Conservation (phyloP, 2,888 invertebrate species). For the Chalcis sispes region DNA sequence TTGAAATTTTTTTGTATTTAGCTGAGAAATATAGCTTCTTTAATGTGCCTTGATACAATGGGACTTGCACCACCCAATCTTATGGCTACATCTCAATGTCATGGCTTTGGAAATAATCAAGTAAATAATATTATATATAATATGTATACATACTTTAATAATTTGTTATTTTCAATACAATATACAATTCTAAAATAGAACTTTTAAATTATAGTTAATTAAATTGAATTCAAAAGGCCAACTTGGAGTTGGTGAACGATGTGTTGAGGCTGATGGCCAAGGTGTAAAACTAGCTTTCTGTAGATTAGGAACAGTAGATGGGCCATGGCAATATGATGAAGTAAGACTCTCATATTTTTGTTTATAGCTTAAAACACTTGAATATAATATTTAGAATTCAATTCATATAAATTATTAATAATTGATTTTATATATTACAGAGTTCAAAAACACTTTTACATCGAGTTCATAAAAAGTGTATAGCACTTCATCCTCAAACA, state of each 20-base stretch:
- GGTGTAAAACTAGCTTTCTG: slow-evolving; percentile 94
- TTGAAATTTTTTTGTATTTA: slow-evolving; percentile 63
- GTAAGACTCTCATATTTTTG: slow-evolving; percentile 67
- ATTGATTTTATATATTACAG: slow-evolving; percentile 67
- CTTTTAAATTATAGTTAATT: slow-evolving; percentile 81
- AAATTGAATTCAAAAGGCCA: slow-evolving; percentile 96
- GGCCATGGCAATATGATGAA: slow-evolving; percentile 95
- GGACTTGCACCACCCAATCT: slow-evolving; percentile 94
- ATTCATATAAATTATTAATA: neutral
- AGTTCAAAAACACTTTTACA: slow-evolving; percentile 84
- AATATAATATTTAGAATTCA: neutral
- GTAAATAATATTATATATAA: slow-evolving; percentile 67
- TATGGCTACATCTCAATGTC: slow-evolving; percentile 94
- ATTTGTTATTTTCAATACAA: slow-evolving; percentile 27
- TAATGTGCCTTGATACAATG: slow-evolving; percentile 94
- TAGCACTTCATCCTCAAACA: slow-evolving; percentile 89
- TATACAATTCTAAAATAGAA: neutral
- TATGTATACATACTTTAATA: slow-evolving; percentile 28
- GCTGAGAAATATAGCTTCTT: slow-evolving; percentile 87
- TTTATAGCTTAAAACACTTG: neutral
- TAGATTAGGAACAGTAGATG: slow-evolving; percentile 93
- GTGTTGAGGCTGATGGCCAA: slow-evolving; percentile 92
- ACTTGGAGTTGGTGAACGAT: slow-evolving; percentile 95
- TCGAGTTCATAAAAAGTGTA: slow-evolving; percentile 87
- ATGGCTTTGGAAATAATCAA: slow-evolving; percentile 96